A percentile compares a stretch with the other conserved stretches of the same genome.
Conservation (phyloP, 1,140 invertebrate species). For the Carposina sasakii region DNA sequence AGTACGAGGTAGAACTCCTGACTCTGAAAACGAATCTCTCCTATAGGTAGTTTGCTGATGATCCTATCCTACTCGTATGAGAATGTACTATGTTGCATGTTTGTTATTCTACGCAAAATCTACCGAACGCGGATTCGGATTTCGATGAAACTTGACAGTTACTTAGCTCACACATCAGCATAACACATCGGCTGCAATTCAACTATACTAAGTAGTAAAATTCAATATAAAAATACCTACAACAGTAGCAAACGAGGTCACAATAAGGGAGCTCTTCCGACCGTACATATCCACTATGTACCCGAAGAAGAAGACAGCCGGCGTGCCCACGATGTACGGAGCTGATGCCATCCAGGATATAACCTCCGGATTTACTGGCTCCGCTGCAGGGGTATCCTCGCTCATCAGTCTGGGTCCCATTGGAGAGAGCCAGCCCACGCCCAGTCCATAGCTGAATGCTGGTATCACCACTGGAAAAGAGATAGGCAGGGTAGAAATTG, state of each 20-base stretch:
- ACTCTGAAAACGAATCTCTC: too few species aligned
- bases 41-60: too few species aligned
- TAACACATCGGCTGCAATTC: too few species aligned
- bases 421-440: slow-evolving; percentile 58
- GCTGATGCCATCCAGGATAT: slow-evolving; percentile 66
- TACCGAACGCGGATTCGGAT: neutral
- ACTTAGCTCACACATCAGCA: neutral
- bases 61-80: too few species aligned
- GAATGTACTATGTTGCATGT: too few species aligned
- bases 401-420: slow-evolving; percentile 56
- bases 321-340: slow-evolving; percentile 50
- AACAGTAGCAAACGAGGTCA: slow-evolving; percentile 50
- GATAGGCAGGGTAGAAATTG: neutral
- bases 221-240: slow-evolving; percentile 30
- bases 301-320: slow-evolving; percentile 54
- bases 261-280: slow-evolving; percentile 51
- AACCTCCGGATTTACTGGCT: slow-evolving; percentile 43
- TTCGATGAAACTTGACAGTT: neutral
- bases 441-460: slow-evolving; percentile 57
- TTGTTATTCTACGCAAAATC: neutral
- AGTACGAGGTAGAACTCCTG: too few species aligned
- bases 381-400: slow-evolving; percentile 35
- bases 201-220: too few species aligned
- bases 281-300: slow-evolving; percentile 59
- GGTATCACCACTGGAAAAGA: slow-evolving; percentile 51